A percentile compares a stretch with the other conserved stretches of the same genome.
Conservation (phyloP, 2,113 vertebrate species). For the Tachysurus fulvidraco region DNA sequence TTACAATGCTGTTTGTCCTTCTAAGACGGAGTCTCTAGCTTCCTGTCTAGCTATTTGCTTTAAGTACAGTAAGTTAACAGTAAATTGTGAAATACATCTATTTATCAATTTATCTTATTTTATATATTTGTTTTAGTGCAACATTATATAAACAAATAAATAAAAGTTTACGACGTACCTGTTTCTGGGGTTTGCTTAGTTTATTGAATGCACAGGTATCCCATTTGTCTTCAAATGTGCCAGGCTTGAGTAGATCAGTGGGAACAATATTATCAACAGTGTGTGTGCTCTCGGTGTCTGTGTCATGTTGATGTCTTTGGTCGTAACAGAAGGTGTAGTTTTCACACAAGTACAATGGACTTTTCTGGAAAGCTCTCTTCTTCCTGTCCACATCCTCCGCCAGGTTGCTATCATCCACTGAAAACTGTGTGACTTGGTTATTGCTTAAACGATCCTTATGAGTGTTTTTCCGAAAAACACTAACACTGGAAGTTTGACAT, state of each 20-base stretch:
- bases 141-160: not conserved
- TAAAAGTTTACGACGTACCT: conserved; percentile 5
- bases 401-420: conserved; percentile 55
- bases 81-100: not conserved
- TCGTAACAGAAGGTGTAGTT: conserved; percentile 64
- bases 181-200: conserved; percentile 10
- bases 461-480: conserved; percentile 54
- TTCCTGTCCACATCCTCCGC: conserved; percentile 57
- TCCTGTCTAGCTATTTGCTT: not conserved
- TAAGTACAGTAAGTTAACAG: not conserved
- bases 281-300: not conserved
- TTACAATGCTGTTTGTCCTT: not conserved
- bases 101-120: not conserved
- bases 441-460: conserved; percentile 59
- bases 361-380: conserved; percentile 39
- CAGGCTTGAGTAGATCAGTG: not conserved
- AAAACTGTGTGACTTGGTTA: conserved; percentile 60
- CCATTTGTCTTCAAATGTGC: not conserved
- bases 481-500: conserved; percentile 21
- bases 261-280: not conserved
- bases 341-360: conserved; percentile 53
- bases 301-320: conserved; percentile 47
- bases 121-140: not conserved
- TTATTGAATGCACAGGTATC: not conserved
- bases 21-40: not conserved